These are phyloP conservation scores for Enchytraeus crypticus DNA, from an alignment of 2,888 invertebrate genomes.

Conservation along the genomic window DNA sequence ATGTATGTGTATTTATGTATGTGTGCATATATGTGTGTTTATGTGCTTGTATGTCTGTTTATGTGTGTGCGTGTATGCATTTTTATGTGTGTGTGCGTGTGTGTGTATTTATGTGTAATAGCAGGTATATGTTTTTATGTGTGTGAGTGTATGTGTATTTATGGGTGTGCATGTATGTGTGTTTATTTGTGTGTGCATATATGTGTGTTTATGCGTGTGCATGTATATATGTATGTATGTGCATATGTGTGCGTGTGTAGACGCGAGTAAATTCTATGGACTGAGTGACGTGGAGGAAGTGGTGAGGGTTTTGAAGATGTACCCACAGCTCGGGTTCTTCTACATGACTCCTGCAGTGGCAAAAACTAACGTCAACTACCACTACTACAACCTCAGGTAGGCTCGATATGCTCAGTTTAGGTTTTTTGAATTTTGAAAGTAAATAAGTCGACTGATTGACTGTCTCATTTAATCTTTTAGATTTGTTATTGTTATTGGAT, in stretches of 20 bases:
- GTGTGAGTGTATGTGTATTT: too few species aligned
- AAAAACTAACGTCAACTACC: constrained; percentile 47
- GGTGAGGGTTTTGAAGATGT: neutral
- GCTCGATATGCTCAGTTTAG: constrained; percentile 10
- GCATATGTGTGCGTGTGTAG: neutral
- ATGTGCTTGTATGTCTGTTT: too few species aligned
- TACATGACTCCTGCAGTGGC: constrained; percentile 58
- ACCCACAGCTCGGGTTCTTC: constrained; percentile 54
- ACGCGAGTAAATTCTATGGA: constrained; percentile 8
- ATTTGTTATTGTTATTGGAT: neutral
- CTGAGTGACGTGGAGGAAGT: constrained; percentile 5
- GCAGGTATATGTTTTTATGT: too few species aligned
- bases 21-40: too few species aligned
- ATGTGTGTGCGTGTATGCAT: too few species aligned
- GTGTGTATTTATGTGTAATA: too few species aligned
- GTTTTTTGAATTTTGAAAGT: neutral
- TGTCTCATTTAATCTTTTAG: neutral
- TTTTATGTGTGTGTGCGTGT: too few species aligned
- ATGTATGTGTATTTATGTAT: too few species aligned
- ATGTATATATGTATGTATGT: neutral
- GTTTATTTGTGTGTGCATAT: too few species aligned
- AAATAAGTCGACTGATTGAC: neutral
- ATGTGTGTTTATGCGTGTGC: neutral
- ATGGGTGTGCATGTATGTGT: too few species aligned
- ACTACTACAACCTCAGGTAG: constrained; percentile 49